phyloP scores from a whole-genome alignment of 2,888 invertebrate species.

The Hedychridium roseum region DNA sequence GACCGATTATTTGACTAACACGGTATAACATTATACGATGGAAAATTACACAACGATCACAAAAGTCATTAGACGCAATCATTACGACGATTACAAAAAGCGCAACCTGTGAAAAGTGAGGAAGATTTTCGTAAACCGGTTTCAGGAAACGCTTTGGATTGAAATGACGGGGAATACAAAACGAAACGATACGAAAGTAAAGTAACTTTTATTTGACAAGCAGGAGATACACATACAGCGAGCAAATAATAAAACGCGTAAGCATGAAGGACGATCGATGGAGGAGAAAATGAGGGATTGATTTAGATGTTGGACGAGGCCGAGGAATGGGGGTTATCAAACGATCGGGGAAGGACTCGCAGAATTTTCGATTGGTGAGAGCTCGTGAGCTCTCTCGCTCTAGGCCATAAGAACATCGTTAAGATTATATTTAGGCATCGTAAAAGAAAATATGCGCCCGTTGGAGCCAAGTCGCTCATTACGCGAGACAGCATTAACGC shows the following conservation, averaged over 20 bases:
- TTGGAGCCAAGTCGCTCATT: conserved; percentile 63
- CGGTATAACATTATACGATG: too few relatives aligned
- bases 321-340: too few relatives aligned
- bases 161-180: too few relatives aligned
- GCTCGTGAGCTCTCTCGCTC: conserved; percentile 31
- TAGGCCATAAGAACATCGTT: conserved; percentile 57
- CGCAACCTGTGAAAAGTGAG: too few relatives aligned
- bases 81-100: too few relatives aligned
- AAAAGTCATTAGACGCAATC: too few relatives aligned
- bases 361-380: conserved; percentile 42
- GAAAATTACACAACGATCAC: too few relatives aligned
- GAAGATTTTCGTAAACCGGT: too few relatives aligned
- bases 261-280: not conserved
- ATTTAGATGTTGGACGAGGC: conserved; percentile 1
- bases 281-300: too few relatives aligned
- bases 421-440: conserved; percentile 63
- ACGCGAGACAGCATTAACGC: conserved; percentile 60
- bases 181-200: not conserved
- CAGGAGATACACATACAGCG: not conserved
- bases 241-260: not conserved
- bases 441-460: conserved; percentile 62
- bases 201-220: not conserved
- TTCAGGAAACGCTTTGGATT: too few relatives aligned
- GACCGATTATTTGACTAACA: not conserved
- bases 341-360: conserved; percentile 7